These are phyloP conservation scores for Galago senegalensis DNA, from an alignment of 2,797 vertebrate species.

Conservation along the genomic window DNA sequence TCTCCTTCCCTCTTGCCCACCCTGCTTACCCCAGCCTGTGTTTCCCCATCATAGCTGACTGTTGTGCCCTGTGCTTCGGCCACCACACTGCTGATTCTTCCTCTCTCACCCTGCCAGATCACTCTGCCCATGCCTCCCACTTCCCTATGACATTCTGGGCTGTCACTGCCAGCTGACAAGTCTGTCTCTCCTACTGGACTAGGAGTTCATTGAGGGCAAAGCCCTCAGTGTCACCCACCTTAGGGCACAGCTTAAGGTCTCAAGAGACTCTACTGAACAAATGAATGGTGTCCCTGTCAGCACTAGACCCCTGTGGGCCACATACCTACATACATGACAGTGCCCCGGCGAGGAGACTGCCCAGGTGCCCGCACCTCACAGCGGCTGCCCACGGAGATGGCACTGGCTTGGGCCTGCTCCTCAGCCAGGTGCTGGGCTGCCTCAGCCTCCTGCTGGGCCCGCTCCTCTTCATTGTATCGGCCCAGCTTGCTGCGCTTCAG, in stretches of 20 bases:
- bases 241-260: background rate
- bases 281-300: too few species aligned
- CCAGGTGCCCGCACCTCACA: slow-evolving; percentile 92
- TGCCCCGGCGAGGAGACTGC: slow-evolving; percentile 93
- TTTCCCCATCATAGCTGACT: background rate
- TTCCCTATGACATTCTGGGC: background rate
- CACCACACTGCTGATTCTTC: background rate
- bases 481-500: slow-evolving; percentile 93
- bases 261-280: background rate
- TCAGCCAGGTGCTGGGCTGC: slow-evolving; percentile 88
- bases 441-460: slow-evolving; percentile 88
- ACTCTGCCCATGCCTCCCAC: background rate
- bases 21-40: background rate
- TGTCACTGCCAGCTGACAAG: background rate
- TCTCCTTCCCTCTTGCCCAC: background rate
- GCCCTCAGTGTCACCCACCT: background rate
- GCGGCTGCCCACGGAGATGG: slow-evolving; percentile 91
- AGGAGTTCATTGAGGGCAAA: background rate
- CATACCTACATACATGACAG: slow-evolving; percentile 96
- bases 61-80: background rate
- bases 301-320: slow-evolving; percentile 58
- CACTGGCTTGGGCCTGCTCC: slow-evolving; percentile 89
- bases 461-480: slow-evolving; percentile 91
- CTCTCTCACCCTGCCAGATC: background rate
- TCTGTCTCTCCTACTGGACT: background rate